Evolutionary conservation across 2,888 invertebrate species (phyloP), one percentile per base, ranked within the genome.

Genomic region (Catonia carolina): DNA sequence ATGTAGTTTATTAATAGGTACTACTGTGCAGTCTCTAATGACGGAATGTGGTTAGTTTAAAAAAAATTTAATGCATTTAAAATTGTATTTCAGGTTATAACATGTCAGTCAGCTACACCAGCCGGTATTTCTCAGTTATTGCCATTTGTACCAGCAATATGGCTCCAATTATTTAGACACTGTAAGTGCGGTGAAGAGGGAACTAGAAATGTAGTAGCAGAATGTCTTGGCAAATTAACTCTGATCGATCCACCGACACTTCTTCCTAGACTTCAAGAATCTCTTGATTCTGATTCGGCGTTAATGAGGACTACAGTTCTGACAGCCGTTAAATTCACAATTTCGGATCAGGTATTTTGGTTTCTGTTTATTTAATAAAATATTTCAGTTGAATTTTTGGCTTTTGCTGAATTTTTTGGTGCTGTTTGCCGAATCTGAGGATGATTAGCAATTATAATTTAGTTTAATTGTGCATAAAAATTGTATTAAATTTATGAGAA

Each of bases 121-220:
- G 81, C 81, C 66, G 89, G 89, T 17, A 81, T 92, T 3, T 81
- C 85, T 63, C 83, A 85, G 39, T 71, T 92, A 47, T 77, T 89
- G 66, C 85, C 85, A 5, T 89, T 89, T 64, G 89, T 90, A 61
- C 88, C 89, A 58, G 85, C 86, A 56, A 94, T 97, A 68, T 97
- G 96, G 96, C 80, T 83, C 51, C 88, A 96, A 70, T 75, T 99
- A 35, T 92, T 97, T 67, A 84, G 87, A 67, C 96, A 98, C 71
- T 95, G 97, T 67, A 94, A 96, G 72, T 97, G 96, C 70, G 84
- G 85, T 1, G 99, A 99, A 75, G 99, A 99, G 74, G 98, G 99
- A 37, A 97, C 98, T 6, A 82, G 99, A 59, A 98, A 98, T 74
- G 97, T 99, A 4, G 98, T 99, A 2, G 95, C 99, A 0, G 99